phyloP scores from a whole-genome alignment of 2,888 invertebrate genomes.

The Steromphala cineraria region DNA sequence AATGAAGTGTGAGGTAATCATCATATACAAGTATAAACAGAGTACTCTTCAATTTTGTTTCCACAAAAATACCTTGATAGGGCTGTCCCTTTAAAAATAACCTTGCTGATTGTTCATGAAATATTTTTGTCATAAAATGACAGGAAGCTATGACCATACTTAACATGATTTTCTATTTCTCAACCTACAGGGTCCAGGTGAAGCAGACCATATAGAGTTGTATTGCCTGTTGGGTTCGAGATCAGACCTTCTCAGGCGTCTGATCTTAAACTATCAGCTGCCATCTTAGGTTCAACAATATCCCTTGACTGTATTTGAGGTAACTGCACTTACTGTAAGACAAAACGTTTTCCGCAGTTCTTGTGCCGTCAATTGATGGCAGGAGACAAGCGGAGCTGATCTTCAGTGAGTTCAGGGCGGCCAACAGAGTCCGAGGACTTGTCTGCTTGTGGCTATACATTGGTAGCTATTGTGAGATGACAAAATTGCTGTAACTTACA shows the following conservation, averaged over 20 bases:
- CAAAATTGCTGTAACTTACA: too few relatives aligned
- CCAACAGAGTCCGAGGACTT: too few relatives aligned
- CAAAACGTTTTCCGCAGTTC: background rate
- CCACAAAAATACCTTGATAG: too few relatives aligned
- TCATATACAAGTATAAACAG: too few relatives aligned
- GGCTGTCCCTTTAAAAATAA: too few relatives aligned
- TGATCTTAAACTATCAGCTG: conserved; percentile 14
- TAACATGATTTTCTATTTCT: background rate
- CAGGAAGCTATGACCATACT: too few relatives aligned
- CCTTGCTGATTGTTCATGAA: too few relatives aligned
- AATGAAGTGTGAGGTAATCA: too few relatives aligned
- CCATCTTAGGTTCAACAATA: background rate
- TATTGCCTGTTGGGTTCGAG: conserved; percentile 1
- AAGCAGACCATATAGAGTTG: background rate
- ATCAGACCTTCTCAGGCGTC: background rate
- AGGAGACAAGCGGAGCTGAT: background rate
- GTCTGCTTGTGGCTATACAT: too few relatives aligned
- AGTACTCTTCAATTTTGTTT: too few relatives aligned
- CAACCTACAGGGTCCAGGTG: conserved; percentile 4
- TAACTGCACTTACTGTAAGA: conserved; percentile 17
- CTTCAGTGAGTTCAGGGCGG: conserved; percentile 8
- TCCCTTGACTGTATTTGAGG: background rate
- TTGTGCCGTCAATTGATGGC: background rate
- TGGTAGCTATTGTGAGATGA: too few relatives aligned
- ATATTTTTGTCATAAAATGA: too few relatives aligned